Conservation (phyloP, 2,113 vertebrate genomes). For the Galemys pyrenaicus region DNA sequence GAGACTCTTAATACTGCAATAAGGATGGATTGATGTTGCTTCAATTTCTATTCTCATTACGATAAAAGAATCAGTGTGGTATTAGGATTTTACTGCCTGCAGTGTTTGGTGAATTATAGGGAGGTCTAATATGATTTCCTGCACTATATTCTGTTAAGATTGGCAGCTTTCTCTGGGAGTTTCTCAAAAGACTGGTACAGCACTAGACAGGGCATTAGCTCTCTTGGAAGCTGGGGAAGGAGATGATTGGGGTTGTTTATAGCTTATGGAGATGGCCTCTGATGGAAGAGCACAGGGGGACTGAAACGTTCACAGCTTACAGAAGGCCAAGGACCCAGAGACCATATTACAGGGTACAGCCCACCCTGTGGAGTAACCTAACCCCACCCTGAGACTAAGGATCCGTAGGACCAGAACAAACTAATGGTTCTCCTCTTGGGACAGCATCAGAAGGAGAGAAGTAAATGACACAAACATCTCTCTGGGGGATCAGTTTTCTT, state of each 20-base stretch:
- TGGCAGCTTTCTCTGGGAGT: constrained; percentile 81
- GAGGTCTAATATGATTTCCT: constrained; percentile 66
- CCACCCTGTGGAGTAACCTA: constrained; percentile 53
- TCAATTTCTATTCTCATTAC: constrained; percentile 58
- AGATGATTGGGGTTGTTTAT: constrained; percentile 83
- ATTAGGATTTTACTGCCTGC: constrained; percentile 57
- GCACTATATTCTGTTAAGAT: constrained; percentile 82
- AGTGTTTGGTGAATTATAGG: constrained; percentile 69
- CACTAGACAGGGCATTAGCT: constrained; percentile 82
- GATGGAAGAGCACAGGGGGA: constrained; percentile 76
- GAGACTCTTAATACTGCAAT: constrained; percentile 24
- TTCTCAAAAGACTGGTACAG: constrained; percentile 84
- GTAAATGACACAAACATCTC: constrained; percentile 58
- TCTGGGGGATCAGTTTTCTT: not conserved
- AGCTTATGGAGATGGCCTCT: constrained; percentile 80
- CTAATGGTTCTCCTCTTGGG: constrained; percentile 76
- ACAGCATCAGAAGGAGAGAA: constrained; percentile 72
- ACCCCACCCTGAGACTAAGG: constrained; percentile 33
- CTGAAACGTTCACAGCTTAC: constrained; percentile 69
- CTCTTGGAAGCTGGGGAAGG: constrained; percentile 82
- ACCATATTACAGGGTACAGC: constrained; percentile 54
- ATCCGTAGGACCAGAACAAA: constrained; percentile 58
- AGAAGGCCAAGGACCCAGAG: constrained; percentile 66
- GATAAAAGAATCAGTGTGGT: constrained; percentile 39
- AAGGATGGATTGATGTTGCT: not conserved